Conservation (phyloP, 2,888 invertebrate genomes). For the Ectobius pallidus region DNA sequence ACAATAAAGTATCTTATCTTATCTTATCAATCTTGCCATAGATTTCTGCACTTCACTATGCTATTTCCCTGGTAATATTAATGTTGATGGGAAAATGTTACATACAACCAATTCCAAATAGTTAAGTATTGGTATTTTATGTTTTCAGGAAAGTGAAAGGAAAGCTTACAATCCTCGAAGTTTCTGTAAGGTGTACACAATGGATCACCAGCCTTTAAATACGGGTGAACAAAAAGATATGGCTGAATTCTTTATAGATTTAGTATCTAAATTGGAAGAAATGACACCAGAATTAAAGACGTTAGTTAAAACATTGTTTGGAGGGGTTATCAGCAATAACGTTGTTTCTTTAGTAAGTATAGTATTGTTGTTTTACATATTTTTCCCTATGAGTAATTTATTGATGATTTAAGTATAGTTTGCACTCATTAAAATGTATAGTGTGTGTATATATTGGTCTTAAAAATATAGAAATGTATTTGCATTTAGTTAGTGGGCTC, state of each 20-base stretch:
- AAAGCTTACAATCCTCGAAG: constrained; percentile 95
- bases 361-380: constrained; percentile 5
- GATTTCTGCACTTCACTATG: too few species aligned
- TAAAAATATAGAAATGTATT: too few species aligned
- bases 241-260: constrained; percentile 97
- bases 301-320: constrained; percentile 88
- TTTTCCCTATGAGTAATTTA: not conserved
- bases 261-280: constrained; percentile 94
- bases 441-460: too few species aligned
- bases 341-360: constrained; percentile 85
- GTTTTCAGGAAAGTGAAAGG: constrained; percentile 85
- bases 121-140: too few species aligned
- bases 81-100: too few species aligned
- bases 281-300: constrained; percentile 91
- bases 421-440: too few species aligned
- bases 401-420: too few species aligned
- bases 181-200: constrained; percentile 95
- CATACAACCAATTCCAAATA: too few species aligned
- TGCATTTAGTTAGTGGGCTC: too few species aligned
- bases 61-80: too few species aligned
- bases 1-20: too few species aligned
- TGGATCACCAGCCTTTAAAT: constrained; percentile 95
- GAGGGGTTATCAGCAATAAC: constrained; percentile 93
- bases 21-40: too few species aligned
- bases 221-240: constrained; percentile 98